Evolutionary conservation across 1,140 invertebrate species (phyloP), one percentile per base, ranked within the genome.

Genomic region (Pteromalus puparum): DNA sequence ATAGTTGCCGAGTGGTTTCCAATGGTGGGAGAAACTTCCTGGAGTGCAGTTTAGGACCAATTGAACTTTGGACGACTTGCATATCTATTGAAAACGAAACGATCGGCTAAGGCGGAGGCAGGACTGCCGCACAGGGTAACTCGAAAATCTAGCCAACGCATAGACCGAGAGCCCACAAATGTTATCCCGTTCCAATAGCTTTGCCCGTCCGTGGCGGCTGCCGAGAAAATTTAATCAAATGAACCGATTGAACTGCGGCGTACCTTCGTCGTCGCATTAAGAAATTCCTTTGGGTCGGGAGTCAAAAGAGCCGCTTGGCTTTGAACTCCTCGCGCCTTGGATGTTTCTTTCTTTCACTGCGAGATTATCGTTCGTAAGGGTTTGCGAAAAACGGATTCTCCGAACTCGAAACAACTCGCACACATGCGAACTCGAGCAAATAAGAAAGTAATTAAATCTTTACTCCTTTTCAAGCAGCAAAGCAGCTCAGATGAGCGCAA

Each of bases 31-130:
- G 53, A 91, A 90, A 87, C 90, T 90, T 70, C 78, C 12, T 15
- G 1, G 87, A 86, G 84, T 90, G 89, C 85, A 87, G 89, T 91
- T 91, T 88, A 90, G 88, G 87, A 90, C 78, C 90, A 89, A 90
- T 91, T 90, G 87, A 91, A 90, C 89, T 90, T 90, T 75, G 85
- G 74, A 65, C 85, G 88, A 90, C 87, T 91, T 89, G 87, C 84
- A 85, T 82, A 84, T 77, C 89, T 88, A 86, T 87, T 87, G 88
- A 90, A 88, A 89, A 90, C 85, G 89, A 87, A 90, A 90, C 87
- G 87, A 88, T 73, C 74, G 75, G 77, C 68, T 86, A 83, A 42
- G 84, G 75, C 53, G 70, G 6, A 3, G 15, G 46, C 46, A 48
- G 46, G 0, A 12, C 46, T 2, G 46, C 46, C 5, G 53, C 21